Percentiles rank a stretch among this genome's conserved stretches.
These are phyloP conservation scores for Thymelicus sylvestris DNA, from an alignment of 2,888 invertebrate genomes.

Conservation along the genomic window DNA sequence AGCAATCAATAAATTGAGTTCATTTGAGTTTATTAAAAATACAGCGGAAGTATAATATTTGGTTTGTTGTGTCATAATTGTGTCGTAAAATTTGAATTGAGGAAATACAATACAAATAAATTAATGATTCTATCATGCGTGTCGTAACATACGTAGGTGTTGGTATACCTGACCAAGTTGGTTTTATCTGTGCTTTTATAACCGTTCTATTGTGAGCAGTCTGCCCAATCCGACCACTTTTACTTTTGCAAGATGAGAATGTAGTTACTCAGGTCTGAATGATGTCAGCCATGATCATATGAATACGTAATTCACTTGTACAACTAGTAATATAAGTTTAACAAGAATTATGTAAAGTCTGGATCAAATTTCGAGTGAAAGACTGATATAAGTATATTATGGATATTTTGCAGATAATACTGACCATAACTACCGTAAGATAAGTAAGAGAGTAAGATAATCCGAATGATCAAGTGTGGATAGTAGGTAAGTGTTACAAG, in stretches of 20 bases:
- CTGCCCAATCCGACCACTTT: slow-evolving; percentile 76
- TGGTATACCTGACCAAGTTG: slow-evolving; percentile 16
- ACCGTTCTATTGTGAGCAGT: slow-evolving; percentile 62
- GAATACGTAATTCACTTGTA: slow-evolving; percentile 32
- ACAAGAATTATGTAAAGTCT: background rate
- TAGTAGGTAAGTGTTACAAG: too few species aligned
- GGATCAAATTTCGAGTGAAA: slow-evolving; percentile 18
- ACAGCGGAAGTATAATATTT: too few species aligned
- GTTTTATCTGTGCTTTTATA: slow-evolving; percentile 53
- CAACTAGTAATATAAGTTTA: slow-evolving; percentile 2
- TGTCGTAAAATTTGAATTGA: background rate
- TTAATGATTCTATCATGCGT: background rate
- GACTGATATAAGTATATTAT: background rate
- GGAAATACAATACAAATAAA: background rate
- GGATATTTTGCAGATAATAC: too few species aligned
- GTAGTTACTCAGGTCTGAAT: slow-evolving; percentile 36
- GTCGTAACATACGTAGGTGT: background rate
- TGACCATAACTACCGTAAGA: too few species aligned
- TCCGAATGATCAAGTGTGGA: too few species aligned
- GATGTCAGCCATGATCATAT: slow-evolving; percentile 27
- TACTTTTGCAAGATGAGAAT: slow-evolving; percentile 61
- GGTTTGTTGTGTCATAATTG: background rate
- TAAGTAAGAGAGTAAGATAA: too few species aligned
- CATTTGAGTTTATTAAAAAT: too few species aligned
- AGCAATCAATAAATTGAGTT: too few species aligned